Evolutionary conservation across 2,888 invertebrate species (phyloP), one percentile per base, ranked within the genome.

Genomic region (Formica aserva): DNA sequence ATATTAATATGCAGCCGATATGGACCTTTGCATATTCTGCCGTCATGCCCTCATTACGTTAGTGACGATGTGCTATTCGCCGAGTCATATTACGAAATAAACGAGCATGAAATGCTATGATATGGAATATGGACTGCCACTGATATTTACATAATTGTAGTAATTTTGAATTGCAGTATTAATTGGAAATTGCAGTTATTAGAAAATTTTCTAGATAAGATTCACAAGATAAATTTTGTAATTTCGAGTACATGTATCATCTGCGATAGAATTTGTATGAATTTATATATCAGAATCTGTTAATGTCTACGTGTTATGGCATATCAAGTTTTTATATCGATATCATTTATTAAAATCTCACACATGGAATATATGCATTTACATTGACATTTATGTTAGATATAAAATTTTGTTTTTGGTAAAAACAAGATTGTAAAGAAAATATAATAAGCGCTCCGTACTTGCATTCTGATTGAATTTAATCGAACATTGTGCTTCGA

Each of bases 11-110:
- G 76, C 77, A 78, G 69, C 71, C 82, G 85, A 83, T 78, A 69
- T 77, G 75, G 81, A 80, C 80, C 80, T 62, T 74, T 69, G 88
- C 66, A 75, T 83, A 85, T 85, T 81, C 80, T 71, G 69, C 85
- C 82, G 82, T 77, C 78, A 82, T 69, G 29, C 67, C 62, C 71
- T 74, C 85, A 57, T 81, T 86, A 85, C 87, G 88, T 83, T 87
- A 84, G 87, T 87, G 84, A 91, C 91, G 91, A 90, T 83, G 86
- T 85, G 85, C 84, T 92, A 90, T 93, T 91, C 91, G 92, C 89
- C 83, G 87, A 92, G 86, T 91, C 88, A 89, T 89, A 91, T 93
- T 91, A 89, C 92, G 91, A 88, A 91, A 90, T 91, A 92, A 92
- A 93, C 88, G 90, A 85, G 77, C 80, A 67, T 84, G 82, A 87